These are phyloP conservation scores for Drosophila nr. medialis DNA, from an alignment of 2,888 invertebrate genomes.

Conservation along the genomic window DNA sequence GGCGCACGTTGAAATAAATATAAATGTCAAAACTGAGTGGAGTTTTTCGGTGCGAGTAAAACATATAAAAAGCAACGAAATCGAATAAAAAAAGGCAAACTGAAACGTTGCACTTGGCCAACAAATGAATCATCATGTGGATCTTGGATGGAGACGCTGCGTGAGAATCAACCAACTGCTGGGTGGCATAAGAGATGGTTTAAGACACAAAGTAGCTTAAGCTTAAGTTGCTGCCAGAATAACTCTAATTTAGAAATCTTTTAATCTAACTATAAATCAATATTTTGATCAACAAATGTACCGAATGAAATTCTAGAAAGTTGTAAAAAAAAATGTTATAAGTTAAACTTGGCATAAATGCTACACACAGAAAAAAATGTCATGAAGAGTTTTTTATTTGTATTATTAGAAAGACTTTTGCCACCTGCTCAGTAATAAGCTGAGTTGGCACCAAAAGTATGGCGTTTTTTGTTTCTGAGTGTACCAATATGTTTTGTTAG, in stretches of 20 bases:
- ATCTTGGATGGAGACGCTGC: slow-evolving; percentile 44
- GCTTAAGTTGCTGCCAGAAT: neutral
- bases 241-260: neutral
- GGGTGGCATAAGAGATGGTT: slow-evolving; percentile 42
- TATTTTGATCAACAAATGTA: neutral
- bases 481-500: neutral
- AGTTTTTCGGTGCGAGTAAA: slow-evolving; percentile 66
- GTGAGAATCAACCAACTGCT: slow-evolving; percentile 57
- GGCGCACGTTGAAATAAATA: slow-evolving; percentile 83
- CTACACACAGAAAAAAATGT: neutral
- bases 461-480: neutral
- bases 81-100: slow-evolving; percentile 12
- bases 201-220: neutral
- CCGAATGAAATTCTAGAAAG: neutral
- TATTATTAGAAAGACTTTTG: neutral
- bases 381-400: too few species aligned
- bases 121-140: slow-evolving; percentile 58
- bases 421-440: too few species aligned
- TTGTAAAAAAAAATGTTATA: neutral
- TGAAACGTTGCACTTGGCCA: slow-evolving; percentile 54
- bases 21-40: slow-evolving; percentile 82
- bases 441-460: neutral
- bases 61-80: slow-evolving; percentile 31
- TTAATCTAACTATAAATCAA: neutral
- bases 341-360: neutral